Base-by-base conservation (phyloP, 2,113 vertebrate genomes). In the Rhadina sibilatrix region DNA sequence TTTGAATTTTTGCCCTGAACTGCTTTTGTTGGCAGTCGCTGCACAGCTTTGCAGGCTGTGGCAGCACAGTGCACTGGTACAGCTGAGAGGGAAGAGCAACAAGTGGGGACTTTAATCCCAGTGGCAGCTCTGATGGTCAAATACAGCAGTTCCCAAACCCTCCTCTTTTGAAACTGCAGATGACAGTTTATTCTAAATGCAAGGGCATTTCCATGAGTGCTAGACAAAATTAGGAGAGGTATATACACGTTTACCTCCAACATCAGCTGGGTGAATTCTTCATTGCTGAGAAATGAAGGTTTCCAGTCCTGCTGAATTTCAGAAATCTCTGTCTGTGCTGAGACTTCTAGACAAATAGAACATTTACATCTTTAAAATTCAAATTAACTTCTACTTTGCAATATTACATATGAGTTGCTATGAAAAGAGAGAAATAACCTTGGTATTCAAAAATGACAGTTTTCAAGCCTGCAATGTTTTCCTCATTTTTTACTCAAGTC, bases 191-290 rank as follows among this genome's bases (percentile, higher is more conserved):
- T 49, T 91, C 68, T 28, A 60, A 78, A 33, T 4, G 7, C 28
- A 23, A 3, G 23, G 35, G 40, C 4, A 4, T 64, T 93, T 90
- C 49, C 60, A 57, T 10, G 54, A 44, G 53, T n/a, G 60, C 79
- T 47, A 47, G 65, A 40, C 44, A 82, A 75, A 77, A 91, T 69
- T 57, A 83, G 53, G 77, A 93, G 85, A 94, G 75, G 69, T 42
- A 89, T 49, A 38, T 66, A 61, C 12, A 42, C 40, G 64, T 61
- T 98, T 95, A 98, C 98, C 98, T 98, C 98, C 83, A 98, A 95
- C 98, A 98, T 98, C 96, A 98, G 97, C 96, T 98, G 98, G 33
- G 98, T 98, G 94, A 98, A 98, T 95, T 98, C 98, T 94, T 98
- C 98, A 10, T 98, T 98, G 93, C 98, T 98, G 95, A 98, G 98